Evolutionary conservation across 1,140 invertebrate species (phyloP), one percentile per base, ranked within the genome.

Genomic region (Zelostemma sp.): DNA sequence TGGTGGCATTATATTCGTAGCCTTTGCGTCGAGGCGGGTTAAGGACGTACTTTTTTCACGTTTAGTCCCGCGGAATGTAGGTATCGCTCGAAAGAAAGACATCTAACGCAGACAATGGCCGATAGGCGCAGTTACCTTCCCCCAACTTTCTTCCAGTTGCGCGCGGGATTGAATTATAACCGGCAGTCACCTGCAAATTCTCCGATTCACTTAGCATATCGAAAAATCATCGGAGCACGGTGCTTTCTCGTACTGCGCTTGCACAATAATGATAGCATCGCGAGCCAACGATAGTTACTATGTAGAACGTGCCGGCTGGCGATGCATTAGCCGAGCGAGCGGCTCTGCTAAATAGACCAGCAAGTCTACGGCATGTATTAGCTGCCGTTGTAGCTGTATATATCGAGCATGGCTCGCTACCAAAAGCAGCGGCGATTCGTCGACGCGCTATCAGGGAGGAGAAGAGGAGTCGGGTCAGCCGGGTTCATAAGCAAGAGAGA

Each of bases 261-360:
- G 45, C 64, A 57, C 69, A 57, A 72, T 63, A 60, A 64, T 19
- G 56, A 67, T 64, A 55, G 51, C 56, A 72, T 72, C 69, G 60
- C 35, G 35, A 63, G n/a, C 49, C 53, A 66, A 66, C 49, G 62
- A 70, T 65, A 65, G 57, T 5, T 56, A 31, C 45, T 25, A 51
- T 38, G 63, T 59, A 11, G 43, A 46, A 46, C 43, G 43, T 21
- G 43, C 16, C 43, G 17, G 40, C 40, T 43, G 55, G 31, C 54
- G 17, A 63, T 63, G 60, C 49, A 63, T 66, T 67, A 71, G 47
- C 53, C 46, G 46, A 53, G n/a, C n/a, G n/a, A n/a, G 51, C 58
- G 28, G 12, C 46, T 46, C 58, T 12, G 59, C 47, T 60, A 65
- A 64, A 72, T 72, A 72, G 64, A 68, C 57, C 56, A 50, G 46